Evolutionary conservation across 2,888 invertebrate genomes (phyloP), one percentile per base, ranked within the genome.

Genomic region (Erebia epiphron): DNA sequence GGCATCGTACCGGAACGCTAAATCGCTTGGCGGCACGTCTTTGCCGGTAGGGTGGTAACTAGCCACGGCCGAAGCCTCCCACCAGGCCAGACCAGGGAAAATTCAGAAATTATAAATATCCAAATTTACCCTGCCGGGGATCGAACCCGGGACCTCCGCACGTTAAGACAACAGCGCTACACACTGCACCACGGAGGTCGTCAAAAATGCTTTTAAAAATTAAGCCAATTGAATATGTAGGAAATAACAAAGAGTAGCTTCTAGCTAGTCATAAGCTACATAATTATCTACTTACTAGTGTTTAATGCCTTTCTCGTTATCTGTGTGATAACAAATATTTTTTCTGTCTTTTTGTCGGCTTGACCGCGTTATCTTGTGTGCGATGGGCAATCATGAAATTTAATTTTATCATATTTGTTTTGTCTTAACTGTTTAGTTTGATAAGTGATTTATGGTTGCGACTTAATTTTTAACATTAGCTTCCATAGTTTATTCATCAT

Each of bases 351-450:
- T 71, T 71, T 68, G 60, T 73, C 43, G 54, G 65, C 35, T 73
- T 72, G 72, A 70, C 69, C 46, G 68, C 67, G 70, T 72, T 76
- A 76, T 76, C 76, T 76, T 67, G 64, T 56, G 69, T 69, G 61
- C 73, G 74, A 73, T 62, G 68, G 71, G 70, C 69, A 74, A 74
- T 73, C 73, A 72, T 69, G 56, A 67, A 74, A 70, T 72, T 62
- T 50, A 57, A 62, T 67, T 75, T 74, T 70, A 74, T 75, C 75
- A 69, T 21, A 49, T 73, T 68, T 69, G 61, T 66, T 64, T 67
- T 73, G 66, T 70, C 66, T 66, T 69, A 64, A 70, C 49, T 69
- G 60, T 68, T 63, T 52, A 26, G 41, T 56, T 56, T 62, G 41
- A 21, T 67, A 64, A 26, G 46, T 58, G 61, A 64, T 8, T 64